Evolutionary conservation across 2,797 vertebrate species (phyloP).

Genomic region (Morus bassanus): DNA sequence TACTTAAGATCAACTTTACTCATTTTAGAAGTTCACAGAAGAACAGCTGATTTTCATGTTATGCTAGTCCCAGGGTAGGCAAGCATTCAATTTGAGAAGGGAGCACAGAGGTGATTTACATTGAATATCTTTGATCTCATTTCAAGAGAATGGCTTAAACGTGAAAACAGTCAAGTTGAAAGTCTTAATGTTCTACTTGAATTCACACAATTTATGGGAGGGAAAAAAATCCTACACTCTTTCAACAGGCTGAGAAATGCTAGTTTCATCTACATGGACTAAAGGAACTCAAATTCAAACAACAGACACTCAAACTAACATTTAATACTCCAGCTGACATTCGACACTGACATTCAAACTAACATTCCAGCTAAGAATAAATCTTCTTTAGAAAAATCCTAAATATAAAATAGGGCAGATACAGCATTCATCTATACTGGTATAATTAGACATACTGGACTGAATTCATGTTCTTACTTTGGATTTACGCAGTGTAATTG

Average conservation of each 20-base stretch:
- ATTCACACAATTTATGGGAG: constrained; percentile 31
- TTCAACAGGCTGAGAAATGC: constrained; percentile 3
- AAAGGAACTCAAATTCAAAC: neutral
- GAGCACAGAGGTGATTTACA: constrained; percentile 27
- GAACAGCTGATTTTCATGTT: neutral
- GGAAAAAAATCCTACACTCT: neutral
- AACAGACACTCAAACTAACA: neutral
- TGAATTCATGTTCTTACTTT: neutral
- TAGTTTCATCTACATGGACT: neutral
- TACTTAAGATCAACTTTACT: neutral
- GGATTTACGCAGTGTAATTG: neutral
- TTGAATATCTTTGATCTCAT: constrained; percentile 29
- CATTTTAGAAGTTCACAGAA: neutral
- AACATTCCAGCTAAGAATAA: neutral
- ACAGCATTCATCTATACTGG: neutral
- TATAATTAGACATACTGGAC: neutral
- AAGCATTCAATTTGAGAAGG: constrained; percentile 1
- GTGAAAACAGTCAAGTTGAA: constrained; percentile 40
- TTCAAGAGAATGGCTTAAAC: constrained; percentile 24
- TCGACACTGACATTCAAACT: neutral
- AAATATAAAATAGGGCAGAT: neutral
- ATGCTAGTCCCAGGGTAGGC: neutral
- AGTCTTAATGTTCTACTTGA: constrained; percentile 47
- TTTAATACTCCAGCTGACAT: neutral
- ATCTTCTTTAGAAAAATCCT: neutral